A percentile compares a stretch with the other conserved stretches of the same genome.
phyloP scores from a whole-genome alignment of 2,888 invertebrate species.

The Drosophila helvetica region DNA sequence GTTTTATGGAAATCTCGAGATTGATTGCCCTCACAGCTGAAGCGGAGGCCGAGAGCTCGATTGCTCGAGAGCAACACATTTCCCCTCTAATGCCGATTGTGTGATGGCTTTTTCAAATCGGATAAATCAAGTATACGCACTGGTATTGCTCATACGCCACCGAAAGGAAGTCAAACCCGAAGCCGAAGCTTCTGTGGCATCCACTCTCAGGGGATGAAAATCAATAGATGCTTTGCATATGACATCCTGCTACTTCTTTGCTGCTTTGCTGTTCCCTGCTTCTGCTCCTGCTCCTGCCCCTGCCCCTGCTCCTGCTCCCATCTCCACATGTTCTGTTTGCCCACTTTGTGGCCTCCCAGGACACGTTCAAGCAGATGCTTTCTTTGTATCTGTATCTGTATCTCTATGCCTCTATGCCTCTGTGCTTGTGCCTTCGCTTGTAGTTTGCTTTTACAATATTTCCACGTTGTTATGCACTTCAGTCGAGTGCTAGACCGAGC shows the following conservation, averaged over 20 bases:
- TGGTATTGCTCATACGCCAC: constrained; percentile 57
- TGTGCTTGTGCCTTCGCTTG: constrained; percentile 25
- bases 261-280: constrained; percentile 7
- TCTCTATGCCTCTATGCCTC: constrained; percentile 8
- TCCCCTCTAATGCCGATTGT: neutral
- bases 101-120: constrained; percentile 8
- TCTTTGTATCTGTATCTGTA: constrained; percentile 14
- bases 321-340: constrained; percentile 46
- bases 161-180: constrained; percentile 39
- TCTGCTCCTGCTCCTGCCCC: neutral
- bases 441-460: constrained; percentile 75
- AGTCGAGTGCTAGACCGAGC: constrained; percentile 61
- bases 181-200: constrained; percentile 51
- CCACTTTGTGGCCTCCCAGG: constrained; percentile 31
- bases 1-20: constrained; percentile 18
- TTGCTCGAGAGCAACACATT: constrained; percentile 8
- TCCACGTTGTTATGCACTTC: constrained; percentile 78
- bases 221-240: constrained; percentile 66
- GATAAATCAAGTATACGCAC: constrained; percentile 50
- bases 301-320: constrained; percentile 17
- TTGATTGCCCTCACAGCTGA: constrained; percentile 24
- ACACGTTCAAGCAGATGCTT: constrained; percentile 29
- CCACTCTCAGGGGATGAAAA: constrained; percentile 52
- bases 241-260: constrained; percentile 28
- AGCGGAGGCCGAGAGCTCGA: constrained; percentile 12